These are phyloP conservation scores for Xerus inauris DNA, from an alignment of 2,113 vertebrate species.

Conservation along the genomic window DNA sequence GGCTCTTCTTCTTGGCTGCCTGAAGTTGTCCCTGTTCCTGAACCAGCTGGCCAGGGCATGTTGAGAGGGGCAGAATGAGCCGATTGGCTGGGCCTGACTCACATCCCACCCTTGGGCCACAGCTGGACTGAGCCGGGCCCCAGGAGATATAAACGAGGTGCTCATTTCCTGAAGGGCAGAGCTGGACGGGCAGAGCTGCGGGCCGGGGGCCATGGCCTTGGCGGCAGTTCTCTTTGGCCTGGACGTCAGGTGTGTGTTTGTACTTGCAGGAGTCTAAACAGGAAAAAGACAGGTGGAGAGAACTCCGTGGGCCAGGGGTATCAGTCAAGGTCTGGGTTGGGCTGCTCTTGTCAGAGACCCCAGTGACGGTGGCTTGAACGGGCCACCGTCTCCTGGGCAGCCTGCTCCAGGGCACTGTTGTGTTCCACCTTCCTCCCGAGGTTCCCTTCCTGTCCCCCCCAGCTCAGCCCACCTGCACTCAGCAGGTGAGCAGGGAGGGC, in stretches of 20 bases:
- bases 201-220: background rate
- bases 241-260: background rate
- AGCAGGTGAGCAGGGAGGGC: background rate
- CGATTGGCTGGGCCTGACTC: background rate
- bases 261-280: background rate
- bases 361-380: background rate
- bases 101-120: background rate
- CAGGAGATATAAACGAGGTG: background rate
- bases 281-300: too few relatives aligned
- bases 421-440: background rate
- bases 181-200: background rate
- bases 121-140: background rate
- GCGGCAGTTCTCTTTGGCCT: background rate
- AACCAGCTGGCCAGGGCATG: background rate
- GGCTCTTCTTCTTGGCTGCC: too few relatives aligned
- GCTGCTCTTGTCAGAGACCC: background rate
- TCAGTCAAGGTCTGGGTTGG: background rate
- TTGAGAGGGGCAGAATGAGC: background rate
- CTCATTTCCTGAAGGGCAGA: background rate
- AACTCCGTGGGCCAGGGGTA: background rate
- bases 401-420: too few relatives aligned
- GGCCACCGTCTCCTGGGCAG: too few relatives aligned
- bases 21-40: background rate
- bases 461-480: background rate
- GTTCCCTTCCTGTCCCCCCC: background rate